Evolutionary conservation across 2,888 invertebrate genomes (phyloP).

Genomic region (Calameuta pallipes): DNA sequence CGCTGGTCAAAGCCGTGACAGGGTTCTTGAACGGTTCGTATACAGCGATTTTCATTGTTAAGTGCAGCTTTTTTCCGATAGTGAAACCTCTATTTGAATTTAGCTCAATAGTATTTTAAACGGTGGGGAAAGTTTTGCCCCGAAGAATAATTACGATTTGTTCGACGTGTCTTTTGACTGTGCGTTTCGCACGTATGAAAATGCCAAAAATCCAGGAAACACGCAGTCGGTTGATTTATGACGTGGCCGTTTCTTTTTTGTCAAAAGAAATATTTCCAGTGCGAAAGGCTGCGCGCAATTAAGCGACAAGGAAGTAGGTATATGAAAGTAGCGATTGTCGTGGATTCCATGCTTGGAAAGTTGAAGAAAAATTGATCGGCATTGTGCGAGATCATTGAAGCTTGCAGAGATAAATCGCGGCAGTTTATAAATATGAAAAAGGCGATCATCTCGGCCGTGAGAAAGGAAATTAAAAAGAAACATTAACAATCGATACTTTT

Average conservation of each 20-base stretch:
- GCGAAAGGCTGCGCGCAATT: not conserved
- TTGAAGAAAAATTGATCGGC: not conserved
- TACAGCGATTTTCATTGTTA: not conserved
- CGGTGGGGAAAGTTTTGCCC: not conserved
- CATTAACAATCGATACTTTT: not conserved
- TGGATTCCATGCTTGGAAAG: not conserved
- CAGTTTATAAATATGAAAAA: not conserved
- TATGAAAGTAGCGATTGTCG: not conserved
- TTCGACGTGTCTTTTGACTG: not conserved
- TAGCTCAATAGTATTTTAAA: not conserved
- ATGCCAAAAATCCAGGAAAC: not conserved
- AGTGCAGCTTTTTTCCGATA: not conserved
- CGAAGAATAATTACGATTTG: not conserved
- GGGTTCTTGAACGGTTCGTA: not conserved
- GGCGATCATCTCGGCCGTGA: constrained; percentile 4
- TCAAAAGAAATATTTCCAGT: not conserved
- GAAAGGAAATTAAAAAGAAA: not conserved
- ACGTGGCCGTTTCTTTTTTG: not conserved
- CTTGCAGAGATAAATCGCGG: not conserved
- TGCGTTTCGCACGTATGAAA: not conserved
- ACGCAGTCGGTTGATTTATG: not conserved
- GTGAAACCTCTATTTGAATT: not conserved
- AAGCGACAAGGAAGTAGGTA: not conserved
- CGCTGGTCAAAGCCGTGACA: not conserved
- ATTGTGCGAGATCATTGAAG: constrained; percentile 4